Conservation (phyloP, 2,113 vertebrate species). For the Callipepla californica region DNA sequence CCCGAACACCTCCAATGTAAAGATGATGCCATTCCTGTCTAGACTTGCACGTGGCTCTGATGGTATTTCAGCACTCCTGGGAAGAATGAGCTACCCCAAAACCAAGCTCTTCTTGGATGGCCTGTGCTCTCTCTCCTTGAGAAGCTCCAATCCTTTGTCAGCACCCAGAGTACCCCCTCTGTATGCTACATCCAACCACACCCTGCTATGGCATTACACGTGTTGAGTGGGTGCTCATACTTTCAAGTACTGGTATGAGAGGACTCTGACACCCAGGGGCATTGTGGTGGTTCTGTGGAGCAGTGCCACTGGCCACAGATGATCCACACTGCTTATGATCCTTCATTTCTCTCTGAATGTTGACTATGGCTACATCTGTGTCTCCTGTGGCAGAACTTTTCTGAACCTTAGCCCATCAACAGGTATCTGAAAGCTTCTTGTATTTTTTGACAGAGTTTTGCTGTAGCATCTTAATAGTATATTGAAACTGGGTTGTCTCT, state of each 20-base stretch:
- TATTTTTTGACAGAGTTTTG: background rate
- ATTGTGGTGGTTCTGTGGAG: fast-evolving
- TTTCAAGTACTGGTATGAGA: background rate
- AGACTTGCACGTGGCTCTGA: background rate
- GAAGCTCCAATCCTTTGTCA: background rate
- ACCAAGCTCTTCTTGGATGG: fast-evolving
- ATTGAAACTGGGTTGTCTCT: background rate
- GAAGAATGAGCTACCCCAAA: background rate
- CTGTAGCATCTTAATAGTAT: background rate
- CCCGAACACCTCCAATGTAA: background rate
- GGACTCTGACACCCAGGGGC: too few species aligned
- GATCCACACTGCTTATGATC: background rate
- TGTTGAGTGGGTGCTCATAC: fast-evolving
- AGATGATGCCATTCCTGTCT: background rate
- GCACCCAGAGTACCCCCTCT: fast-evolving
- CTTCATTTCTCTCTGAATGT: background rate
- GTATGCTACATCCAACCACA: fast-evolving
- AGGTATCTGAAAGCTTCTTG: background rate
- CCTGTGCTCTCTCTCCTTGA: background rate
- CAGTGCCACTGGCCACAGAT: fast-evolving
- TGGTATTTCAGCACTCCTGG: background rate
- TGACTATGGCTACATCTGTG: background rate
- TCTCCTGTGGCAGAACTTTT: background rate
- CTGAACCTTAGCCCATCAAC: background rate
- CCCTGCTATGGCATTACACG: fast-evolving